Percentiles rank a stretch among this genome's conserved stretches.
phyloP scores from a whole-genome alignment of 2,113 vertebrate genomes.

The Microtus ochrogaster region DNA sequence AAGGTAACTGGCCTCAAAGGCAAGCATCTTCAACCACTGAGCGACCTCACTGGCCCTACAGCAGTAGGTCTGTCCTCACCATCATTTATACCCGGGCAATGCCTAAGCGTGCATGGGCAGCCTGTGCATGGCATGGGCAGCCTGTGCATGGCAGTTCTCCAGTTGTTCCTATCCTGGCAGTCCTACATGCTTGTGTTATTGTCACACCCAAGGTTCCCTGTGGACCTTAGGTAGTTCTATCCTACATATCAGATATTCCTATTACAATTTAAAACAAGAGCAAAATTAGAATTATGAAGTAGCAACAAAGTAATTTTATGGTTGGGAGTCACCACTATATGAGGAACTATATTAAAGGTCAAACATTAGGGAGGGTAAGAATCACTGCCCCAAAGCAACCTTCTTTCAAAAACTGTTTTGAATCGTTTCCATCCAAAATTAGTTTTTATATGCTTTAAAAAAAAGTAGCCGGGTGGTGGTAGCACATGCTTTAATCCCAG shows the following conservation, averaged over 20 bases:
- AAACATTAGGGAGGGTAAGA: not conserved
- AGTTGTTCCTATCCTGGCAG: too few species aligned
- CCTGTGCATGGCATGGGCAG: too few species aligned
- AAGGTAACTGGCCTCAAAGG: not conserved
- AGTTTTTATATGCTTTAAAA: not conserved
- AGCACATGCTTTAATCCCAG: too few species aligned
- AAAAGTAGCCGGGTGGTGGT: not conserved
- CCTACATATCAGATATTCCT: not conserved
- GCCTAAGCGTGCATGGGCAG: too few species aligned
- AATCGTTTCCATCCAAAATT: conserved; percentile 7
- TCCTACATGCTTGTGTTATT: too few species aligned
- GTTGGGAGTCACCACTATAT: not conserved
- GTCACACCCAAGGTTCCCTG: too few species aligned
- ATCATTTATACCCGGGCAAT: too few species aligned
- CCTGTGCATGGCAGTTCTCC: too few species aligned
- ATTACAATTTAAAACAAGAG: not conserved
- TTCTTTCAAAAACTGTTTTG: conserved; percentile 25
- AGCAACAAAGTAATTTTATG: not conserved
- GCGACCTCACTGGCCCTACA: not conserved
- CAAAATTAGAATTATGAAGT: not conserved
- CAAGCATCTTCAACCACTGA: not conserved
- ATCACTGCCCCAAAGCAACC: not conserved
- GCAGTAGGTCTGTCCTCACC: not conserved
- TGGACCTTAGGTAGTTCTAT: too few species aligned
- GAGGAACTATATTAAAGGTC: not conserved